Percentiles rank a stretch among this genome's conserved stretches.
Conservation (phyloP, 1,140 invertebrate genomes). For the Philopotamus ludificatus region DNA sequence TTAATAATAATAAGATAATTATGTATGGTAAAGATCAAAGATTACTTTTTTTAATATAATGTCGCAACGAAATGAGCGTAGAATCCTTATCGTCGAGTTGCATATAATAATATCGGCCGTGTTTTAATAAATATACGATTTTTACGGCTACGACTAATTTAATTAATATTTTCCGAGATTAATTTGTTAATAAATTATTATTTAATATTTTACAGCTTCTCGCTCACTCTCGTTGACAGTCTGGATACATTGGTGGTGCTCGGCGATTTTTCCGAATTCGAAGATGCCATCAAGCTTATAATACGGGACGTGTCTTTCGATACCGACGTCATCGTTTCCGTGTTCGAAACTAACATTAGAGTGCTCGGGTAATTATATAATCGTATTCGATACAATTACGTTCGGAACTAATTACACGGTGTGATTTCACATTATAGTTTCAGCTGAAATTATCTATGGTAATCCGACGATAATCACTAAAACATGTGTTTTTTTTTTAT, state of each 20-base stretch:
- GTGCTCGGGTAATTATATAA: conserved; percentile 84
- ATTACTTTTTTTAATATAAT: too few relatives aligned
- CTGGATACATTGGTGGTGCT: conserved; percentile 91
- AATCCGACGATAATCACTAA: not conserved
- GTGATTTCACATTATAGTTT: too few relatives aligned
- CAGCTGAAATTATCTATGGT: not conserved
- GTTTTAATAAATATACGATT: too few relatives aligned
- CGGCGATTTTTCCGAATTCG: conserved; percentile 93
- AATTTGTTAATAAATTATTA: conserved; percentile 22
- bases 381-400: too few relatives aligned
- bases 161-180: not conserved
- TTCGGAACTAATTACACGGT: too few relatives aligned
- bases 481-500: not conserved
- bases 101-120: too few relatives aligned
- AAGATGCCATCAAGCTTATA: conserved; percentile 83
- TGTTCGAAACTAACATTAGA: conserved; percentile 98
- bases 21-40: too few relatives aligned
- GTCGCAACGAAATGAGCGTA: too few relatives aligned
- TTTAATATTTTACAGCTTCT: conserved; percentile 76
- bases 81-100: too few relatives aligned
- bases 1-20: too few relatives aligned
- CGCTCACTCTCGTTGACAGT: conserved; percentile 91
- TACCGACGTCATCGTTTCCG: conserved; percentile 92
- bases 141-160: too few relatives aligned
- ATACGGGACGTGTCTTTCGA: conserved; percentile 88